Evolutionary conservation across 2,888 invertebrate species (phyloP).

Genomic region (Acanthoscelides obtectus): DNA sequence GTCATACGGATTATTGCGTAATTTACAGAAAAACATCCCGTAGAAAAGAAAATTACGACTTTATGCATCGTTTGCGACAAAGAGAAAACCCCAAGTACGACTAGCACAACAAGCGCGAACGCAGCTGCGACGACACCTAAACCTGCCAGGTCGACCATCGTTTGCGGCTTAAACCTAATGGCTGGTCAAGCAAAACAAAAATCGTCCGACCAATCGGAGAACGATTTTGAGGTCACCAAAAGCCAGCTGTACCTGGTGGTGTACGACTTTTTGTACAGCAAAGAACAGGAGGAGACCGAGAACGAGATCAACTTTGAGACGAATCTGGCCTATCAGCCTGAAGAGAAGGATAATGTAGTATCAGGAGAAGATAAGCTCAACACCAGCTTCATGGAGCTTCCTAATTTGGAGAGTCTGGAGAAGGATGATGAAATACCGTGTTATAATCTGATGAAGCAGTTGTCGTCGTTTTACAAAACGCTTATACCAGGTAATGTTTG

Average conservation of each 20-base stretch:
- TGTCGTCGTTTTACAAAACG: slow-evolving; percentile 42
- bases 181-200: slow-evolving; percentile 20
- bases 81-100: not conserved
- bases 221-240: slow-evolving; percentile 2
- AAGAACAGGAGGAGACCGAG: slow-evolving; percentile 48
- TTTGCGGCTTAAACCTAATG: slow-evolving; percentile 50
- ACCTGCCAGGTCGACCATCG: slow-evolving; percentile 46
- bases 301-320: slow-evolving; percentile 31
- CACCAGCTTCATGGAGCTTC: slow-evolving; percentile 13
- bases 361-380: not conserved
- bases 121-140: slow-evolving; percentile 13
- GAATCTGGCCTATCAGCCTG: slow-evolving; percentile 8
- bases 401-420: slow-evolving; percentile 17
- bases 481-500: slow-evolving; percentile 39
- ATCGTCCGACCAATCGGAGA: slow-evolving; percentile 11
- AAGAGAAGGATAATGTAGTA: slow-evolving; percentile 17
- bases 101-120: slow-evolving; percentile 10
- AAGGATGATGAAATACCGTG: slow-evolving; percentile 22
- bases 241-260: slow-evolving; percentile 57
- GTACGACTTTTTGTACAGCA: slow-evolving; percentile 66
- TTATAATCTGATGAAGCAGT: slow-evolving; percentile 28
- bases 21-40: slow-evolving; percentile 39
- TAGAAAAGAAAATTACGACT: slow-evolving; percentile 46
- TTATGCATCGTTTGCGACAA: slow-evolving; percentile 46
- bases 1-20: slow-evolving; percentile 1